Conservation (phyloP, 2,113 vertebrate genomes). For the Lamprotornis superbus region DNA sequence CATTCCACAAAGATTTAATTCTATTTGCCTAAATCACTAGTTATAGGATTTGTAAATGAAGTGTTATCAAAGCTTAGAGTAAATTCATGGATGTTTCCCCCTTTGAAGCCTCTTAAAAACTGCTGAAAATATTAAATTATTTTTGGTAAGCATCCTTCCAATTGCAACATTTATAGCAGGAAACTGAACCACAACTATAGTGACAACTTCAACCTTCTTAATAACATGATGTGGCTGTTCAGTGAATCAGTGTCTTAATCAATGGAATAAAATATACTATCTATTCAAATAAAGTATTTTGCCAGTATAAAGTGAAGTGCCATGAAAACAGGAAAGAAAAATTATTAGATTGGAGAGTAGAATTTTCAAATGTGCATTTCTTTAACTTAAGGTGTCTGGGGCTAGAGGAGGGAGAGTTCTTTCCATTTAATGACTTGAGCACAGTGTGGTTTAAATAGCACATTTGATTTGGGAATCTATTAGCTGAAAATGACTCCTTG, state of each 20-base stretch:
- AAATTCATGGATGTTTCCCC: background rate
- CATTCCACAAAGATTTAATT: background rate
- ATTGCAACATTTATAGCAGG: background rate
- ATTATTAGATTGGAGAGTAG: background rate
- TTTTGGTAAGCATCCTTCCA: background rate
- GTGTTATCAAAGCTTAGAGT: background rate
- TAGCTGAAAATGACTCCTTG: background rate
- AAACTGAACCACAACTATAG: background rate
- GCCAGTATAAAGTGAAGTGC: background rate
- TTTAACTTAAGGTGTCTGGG: background rate
- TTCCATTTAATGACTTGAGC: constrained; percentile 11
- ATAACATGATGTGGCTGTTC: background rate
- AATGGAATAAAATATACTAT: background rate
- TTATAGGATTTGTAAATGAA: background rate
- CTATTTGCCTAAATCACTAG: background rate
- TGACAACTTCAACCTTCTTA: background rate
- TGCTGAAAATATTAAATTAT: background rate
- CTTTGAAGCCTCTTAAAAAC: background rate
- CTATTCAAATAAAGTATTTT: background rate
- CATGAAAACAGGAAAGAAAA: background rate
- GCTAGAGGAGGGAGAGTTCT: background rate
- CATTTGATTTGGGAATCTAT: background rate
- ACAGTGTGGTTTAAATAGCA: constrained; percentile 11
- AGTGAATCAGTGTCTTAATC: background rate
- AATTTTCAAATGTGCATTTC: background rate